phyloP scores from a whole-genome alignment of 35 echinoderm and acorn worm genomes.

The Lytechinus variegatus region DNA sequence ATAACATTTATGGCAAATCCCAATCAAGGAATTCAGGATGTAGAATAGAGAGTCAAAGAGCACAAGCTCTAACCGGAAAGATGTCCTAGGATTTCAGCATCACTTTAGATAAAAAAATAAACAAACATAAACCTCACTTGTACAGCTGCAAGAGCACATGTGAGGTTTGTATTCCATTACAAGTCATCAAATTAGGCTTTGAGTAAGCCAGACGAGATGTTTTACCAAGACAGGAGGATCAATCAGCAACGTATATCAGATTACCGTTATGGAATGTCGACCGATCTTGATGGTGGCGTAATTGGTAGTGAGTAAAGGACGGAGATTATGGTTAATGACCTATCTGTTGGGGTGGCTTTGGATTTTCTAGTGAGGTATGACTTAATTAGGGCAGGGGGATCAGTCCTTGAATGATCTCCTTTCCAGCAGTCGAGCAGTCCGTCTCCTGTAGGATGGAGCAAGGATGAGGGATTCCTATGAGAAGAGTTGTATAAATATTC shows the following conservation, averaged over 20 bases:
- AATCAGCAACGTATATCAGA: neutral
- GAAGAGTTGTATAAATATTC: too few relatives aligned
- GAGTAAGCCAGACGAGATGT: neutral
- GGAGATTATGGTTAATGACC: slow-evolving; percentile 37
- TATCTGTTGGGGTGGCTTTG: neutral
- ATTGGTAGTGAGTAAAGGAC: neutral
- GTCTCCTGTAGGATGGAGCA: neutral
- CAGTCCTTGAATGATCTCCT: neutral
- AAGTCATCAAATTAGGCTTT: neutral
- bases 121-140: neutral
- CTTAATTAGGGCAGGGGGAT: neutral
- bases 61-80: neutral
- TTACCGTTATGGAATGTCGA: neutral
- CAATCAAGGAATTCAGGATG: neutral
- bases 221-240: neutral
- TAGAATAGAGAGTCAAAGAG: neutral
- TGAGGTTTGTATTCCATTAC: neutral
- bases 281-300: neutral
- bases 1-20: too few relatives aligned
- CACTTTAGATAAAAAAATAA: neutral
- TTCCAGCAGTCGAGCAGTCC: neutral
- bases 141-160: neutral
- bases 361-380: neutral
- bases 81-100: neutral
- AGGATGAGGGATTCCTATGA: neutral